Base-by-base conservation (phyloP, 1,140 invertebrate genomes). In the Drosophila sp. region DNA sequence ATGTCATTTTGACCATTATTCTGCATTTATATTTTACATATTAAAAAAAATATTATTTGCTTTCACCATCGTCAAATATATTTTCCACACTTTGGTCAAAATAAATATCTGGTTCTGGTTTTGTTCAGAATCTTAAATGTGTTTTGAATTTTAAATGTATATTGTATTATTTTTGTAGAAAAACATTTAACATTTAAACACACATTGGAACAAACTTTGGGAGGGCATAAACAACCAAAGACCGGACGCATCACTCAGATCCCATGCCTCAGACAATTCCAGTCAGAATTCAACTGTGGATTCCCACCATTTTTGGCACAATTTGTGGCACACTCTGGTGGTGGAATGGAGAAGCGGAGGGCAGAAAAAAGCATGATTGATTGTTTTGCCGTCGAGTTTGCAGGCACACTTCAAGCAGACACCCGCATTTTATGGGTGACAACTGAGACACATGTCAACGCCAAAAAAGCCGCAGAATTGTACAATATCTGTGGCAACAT, bases 371-470 rank as follows among this genome's bases (percentile, higher is more conserved):
- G 78, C 82, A 87, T 86, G 81, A 86, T 86, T 86, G 81, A 86
- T 86, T 87, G 81, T 80, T 65, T 45, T 69, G 75, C 58, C 50
- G 70, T 75, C 69, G 78, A 65, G 48, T 80, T 77, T 72, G 38
- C 59, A 62, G 1, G 21, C 21, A 1, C n/a, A 40, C 18, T 45
- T 45, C 43, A 29, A 74, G 69, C 58, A 38, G 53, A 38, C 69
- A 53, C 34, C 48, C 54, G 63, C 32, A 29, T 50, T 32, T 40
- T 43, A 11, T 14, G 34, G 11, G 34, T 51, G 45, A 50, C 61
- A 80, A 54, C 57, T 72, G 66, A 76, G 76, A 80, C 82, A 86
- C 75, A 81, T 87, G 82, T 87, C 82, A 86, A 81, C 82, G 71
- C 66, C 70, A 79, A 67, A 69, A 62, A 80, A 77, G 56, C 73